Base-by-base conservation (phyloP, 1,140 invertebrate species). In the Temnothorax longispinosus region DNA sequence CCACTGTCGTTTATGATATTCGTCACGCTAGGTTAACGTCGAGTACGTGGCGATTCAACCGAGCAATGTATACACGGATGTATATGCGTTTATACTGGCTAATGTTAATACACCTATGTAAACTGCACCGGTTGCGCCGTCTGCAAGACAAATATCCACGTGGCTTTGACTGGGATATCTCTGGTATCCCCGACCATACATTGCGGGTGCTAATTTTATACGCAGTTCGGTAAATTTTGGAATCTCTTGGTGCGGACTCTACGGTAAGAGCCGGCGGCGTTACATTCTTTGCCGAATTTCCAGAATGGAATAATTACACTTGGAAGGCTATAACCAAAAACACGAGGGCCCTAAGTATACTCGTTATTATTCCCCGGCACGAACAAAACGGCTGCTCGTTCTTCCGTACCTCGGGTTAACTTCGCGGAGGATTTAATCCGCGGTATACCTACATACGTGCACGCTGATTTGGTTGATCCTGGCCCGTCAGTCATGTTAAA, bases 51-150 rank as follows among this genome's bases (percentile, higher is more conserved):
- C 54, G 78, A 87, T 82, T 72, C 44, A 77, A 71, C 78, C 75
- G 77, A 62, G 82, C 90, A 21, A 90, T 92, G 91, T 13, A 47
- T 47, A 47, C 0, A 10, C 91, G 87, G 93, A 81, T 77, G 47
- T 69, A 89, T 92, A 90, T 92, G 92, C 92, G 89, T 94, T 93
- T 91, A 91, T 69, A 27, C 65, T 78, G 85, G 87, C 91, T 93
- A 90, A 91, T 92, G 92, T 92, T 91, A 27, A 82, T 87, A 85
- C 82, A 92, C 84, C 92, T 86, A 88, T 90, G 89, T 88, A 92
- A 90, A 91, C 87, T 84, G 62, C 67, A 81, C 65, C 86, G 87
- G 85, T 92, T 91, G 87, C 90, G 82, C 87, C 85, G 87, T 87
- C 87, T 85, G 69, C 80, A 90, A 88, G 85, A 93, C 91, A 92